Evolutionary conservation across 2,888 invertebrate genomes (phyloP), one percentile per base, ranked within the genome.

Genomic region (Belgica antarctica): DNA sequence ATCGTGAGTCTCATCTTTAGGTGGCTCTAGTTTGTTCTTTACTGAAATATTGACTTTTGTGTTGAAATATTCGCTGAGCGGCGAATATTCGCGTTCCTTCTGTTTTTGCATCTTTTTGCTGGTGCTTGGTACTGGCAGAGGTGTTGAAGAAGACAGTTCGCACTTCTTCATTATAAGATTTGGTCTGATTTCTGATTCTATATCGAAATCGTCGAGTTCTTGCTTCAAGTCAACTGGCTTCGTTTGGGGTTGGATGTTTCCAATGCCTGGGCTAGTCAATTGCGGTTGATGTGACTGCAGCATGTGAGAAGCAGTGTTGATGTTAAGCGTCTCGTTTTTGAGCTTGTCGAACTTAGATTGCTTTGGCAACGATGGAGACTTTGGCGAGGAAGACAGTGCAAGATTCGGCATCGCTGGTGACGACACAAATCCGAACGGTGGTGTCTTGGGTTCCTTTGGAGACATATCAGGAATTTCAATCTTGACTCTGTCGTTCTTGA

Each of bases 81-180:
- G 68, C 24, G 68, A 68, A 27, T 31, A 68, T 52, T 68, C 68
- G 17, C 52, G 31, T 10, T 68, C 68, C n/a, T 25, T 68, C 19
- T 65, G 46, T 15, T 47, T 46, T 7, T 46, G 31, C 15, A 10
- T 5, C 7, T 62, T 36, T 2, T 34, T 71, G 12, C 12, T 24
- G 8, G 36, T 31, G 15, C 65, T 52, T 12, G 61, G 22, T 34
- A 25, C 10, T 15, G 17, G 3, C 19, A 25, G 19, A 12, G 70
- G 15, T 10, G 25, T 4, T 41, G 41, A 1, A 46, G 17, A 62
- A 15, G n/a, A 15, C 46, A 27, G 25, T 31, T 71, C 72, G 41
- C 65, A 72, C 57, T 80, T 81, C 69, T 79, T 81, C 78, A 79
- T 77, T 1, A 81, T 80, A 28, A 80, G 79, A 72, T 78, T 79